phyloP scores from a whole-genome alignment of 2,888 invertebrate species.

The Philonicus albiceps region DNA sequence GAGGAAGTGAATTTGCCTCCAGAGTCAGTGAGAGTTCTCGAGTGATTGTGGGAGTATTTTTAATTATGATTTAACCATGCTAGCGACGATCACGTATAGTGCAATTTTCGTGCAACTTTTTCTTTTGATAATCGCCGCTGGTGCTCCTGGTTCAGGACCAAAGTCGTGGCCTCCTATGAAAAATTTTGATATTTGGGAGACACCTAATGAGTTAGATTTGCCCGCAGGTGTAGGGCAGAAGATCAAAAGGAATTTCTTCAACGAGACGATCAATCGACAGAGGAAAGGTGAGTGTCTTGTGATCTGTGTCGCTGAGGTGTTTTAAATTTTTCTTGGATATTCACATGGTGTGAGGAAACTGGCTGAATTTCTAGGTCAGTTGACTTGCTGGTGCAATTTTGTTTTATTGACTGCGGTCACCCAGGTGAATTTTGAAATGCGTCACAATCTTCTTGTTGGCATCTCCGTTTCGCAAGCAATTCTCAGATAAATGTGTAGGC shows the following conservation, averaged over 20 bases:
- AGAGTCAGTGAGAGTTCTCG: slow-evolving; percentile 10
- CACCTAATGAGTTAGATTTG: not conserved
- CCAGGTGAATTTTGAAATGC: not conserved
- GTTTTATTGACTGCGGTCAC: not conserved
- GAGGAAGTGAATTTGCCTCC: not conserved
- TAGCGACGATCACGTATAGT: not conserved
- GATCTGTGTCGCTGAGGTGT: not conserved
- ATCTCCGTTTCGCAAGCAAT: not conserved
- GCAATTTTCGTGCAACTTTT: slow-evolving; percentile 14
- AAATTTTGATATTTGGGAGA: slow-evolving; percentile 60
- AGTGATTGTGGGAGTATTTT: slow-evolving; percentile 1
- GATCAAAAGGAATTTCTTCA: not conserved
- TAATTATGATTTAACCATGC: slow-evolving; percentile 2
- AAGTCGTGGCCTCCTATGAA: slow-evolving; percentile 58
- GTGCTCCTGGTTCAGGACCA: slow-evolving; percentile 14
- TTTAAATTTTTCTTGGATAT: not conserved
- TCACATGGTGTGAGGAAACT: not conserved
- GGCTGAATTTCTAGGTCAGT: not conserved
- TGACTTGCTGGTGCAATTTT: not conserved
- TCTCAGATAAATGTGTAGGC: not conserved
- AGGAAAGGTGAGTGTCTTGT: slow-evolving; percentile 33
- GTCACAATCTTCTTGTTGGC: not conserved
- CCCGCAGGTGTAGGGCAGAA: not conserved
- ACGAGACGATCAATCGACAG: not conserved
- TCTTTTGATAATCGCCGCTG: not conserved